Conservation (phyloP, 1,140 invertebrate genomes). For the Sitodiplosis mosellana region DNA sequence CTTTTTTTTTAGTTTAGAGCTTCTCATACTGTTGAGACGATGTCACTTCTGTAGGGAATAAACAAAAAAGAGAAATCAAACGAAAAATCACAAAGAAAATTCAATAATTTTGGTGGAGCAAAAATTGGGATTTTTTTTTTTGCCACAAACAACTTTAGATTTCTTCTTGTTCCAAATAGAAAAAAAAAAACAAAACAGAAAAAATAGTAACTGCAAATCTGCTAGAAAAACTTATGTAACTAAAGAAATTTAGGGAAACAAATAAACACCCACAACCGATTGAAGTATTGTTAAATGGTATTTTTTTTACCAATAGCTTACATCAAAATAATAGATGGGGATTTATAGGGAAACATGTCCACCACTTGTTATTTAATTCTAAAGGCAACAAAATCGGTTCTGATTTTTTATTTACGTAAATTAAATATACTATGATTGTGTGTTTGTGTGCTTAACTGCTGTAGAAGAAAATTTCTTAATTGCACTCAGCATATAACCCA, state of each 20-base stretch:
- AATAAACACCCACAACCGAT: too few relatives aligned
- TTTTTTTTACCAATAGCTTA: too few relatives aligned
- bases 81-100: not conserved
- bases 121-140: not conserved
- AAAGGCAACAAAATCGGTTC: not conserved
- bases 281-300: too few relatives aligned
- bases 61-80: constrained; percentile 2
- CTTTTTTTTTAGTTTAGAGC: constrained; percentile 36
- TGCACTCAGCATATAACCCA: not conserved
- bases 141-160: too few relatives aligned
- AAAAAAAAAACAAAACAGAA: too few relatives aligned
- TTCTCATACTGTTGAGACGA: constrained; percentile 77
- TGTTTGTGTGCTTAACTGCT: not conserved
- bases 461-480: not conserved
- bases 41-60: constrained; percentile 59
- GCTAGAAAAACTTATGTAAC: too few relatives aligned
- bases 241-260: too few relatives aligned
- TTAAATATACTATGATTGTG: not conserved
- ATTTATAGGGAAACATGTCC: too few relatives aligned
- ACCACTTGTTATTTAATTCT: too few relatives aligned
- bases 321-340: too few relatives aligned
- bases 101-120: not conserved
- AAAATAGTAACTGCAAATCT: too few relatives aligned
- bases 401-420: not conserved
- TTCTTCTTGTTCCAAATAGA: too few relatives aligned